Conservation (phyloP, 1,140 invertebrate genomes). For the Xylocopa sonorina region DNA sequence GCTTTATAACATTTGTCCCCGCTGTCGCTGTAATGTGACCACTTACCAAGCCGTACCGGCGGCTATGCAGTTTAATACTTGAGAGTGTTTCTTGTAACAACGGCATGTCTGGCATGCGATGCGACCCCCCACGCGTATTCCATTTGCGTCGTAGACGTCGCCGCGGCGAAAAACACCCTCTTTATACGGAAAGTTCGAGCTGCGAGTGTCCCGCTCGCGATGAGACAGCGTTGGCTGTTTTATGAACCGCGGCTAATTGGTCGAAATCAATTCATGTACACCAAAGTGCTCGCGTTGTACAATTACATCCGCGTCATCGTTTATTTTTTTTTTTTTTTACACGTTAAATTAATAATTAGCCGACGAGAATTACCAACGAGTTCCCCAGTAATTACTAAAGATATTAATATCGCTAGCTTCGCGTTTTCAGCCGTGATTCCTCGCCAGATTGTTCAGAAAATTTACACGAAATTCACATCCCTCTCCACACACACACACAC, state of each 20-base stretch:
- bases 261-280: neutral
- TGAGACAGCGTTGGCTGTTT: neutral
- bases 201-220: neutral
- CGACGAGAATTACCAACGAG: too few relatives aligned
- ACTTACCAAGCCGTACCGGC: constrained; percentile 52
- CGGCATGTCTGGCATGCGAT: constrained; percentile 52
- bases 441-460: too few relatives aligned
- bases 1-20: constrained; percentile 55
- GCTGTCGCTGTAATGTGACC: constrained; percentile 63
- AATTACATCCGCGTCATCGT: too few relatives aligned
- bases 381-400: too few relatives aligned
- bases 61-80: constrained; percentile 65
- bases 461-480: too few relatives aligned
- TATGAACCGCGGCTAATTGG: neutral
- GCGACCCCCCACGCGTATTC: constrained; percentile 51
- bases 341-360: too few relatives aligned
- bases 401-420: too few relatives aligned
- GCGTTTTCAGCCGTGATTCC: too few relatives aligned
- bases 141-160: constrained; percentile 27
- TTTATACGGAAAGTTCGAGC: neutral
- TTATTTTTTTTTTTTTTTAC: too few relatives aligned
- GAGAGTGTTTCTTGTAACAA: constrained; percentile 60
- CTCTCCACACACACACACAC: too few relatives aligned
- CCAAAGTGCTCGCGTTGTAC: too few relatives aligned
- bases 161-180: constrained; percentile 18